Evolutionary conservation across 1,140 invertebrate species (phyloP).

Genomic region (Lycorma delicatula): DNA sequence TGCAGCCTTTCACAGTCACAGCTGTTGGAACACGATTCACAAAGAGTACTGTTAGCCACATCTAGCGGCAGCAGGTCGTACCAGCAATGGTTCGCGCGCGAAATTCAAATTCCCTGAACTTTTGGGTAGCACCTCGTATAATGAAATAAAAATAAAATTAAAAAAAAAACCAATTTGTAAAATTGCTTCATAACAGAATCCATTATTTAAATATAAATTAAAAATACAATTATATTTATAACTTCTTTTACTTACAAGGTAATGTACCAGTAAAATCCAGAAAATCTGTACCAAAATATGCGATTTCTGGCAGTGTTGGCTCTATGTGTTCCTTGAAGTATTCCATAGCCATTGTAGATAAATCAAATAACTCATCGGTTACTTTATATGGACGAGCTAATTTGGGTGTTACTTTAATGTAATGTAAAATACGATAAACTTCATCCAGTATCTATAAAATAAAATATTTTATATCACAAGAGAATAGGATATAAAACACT

Average conservation of each 20-base stretch:
- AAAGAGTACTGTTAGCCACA: no score
- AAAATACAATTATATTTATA: background rate
- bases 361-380: conserved; percentile 83
- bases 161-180: no score
- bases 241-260: conserved; percentile 2
- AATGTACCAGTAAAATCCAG: conserved; percentile 42
- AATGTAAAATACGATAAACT: conserved; percentile 70
- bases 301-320: conserved; percentile 74
- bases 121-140: no score
- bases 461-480: no score
- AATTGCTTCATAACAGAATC: background rate
- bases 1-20: no score
- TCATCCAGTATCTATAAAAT: conserved; percentile 53
- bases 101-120: no score
- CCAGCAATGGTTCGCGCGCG: no score
- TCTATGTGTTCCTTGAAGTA: conserved; percentile 87
- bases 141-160: no score
- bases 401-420: conserved; percentile 72
- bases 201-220: background rate
- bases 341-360: conserved; percentile 88
- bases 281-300: conserved; percentile 76
- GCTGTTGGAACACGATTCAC: no score
- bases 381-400: conserved; percentile 76
- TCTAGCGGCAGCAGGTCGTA: no score
- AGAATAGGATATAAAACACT: no score